Evolutionary conservation across 1,140 invertebrate genomes (phyloP).

Genomic region (Caenorhabditis latens): DNA sequence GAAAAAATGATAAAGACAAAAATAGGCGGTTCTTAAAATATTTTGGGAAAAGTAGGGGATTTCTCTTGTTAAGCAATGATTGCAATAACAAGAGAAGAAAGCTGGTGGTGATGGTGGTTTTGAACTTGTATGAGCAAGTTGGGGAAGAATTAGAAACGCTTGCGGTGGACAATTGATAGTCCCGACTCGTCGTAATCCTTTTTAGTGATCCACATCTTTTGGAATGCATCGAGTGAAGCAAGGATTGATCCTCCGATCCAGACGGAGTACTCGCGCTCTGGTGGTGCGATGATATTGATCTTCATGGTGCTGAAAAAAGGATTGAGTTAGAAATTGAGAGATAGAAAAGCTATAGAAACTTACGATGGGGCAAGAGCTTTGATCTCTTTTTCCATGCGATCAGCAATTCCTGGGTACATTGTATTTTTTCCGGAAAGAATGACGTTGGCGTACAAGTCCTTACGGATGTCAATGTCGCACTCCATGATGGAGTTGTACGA

Average conservation of each 20-base stretch:
- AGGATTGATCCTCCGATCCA: slow-evolving; percentile 82
- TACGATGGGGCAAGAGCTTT: slow-evolving; percentile 79
- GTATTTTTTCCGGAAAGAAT: slow-evolving; percentile 80
- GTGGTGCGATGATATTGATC: slow-evolving; percentile 82
- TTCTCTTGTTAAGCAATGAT: not conserved
- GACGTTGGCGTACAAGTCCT: slow-evolving; percentile 79
- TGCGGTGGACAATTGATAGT: slow-evolving; percentile 81
- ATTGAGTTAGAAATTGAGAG: not conserved
- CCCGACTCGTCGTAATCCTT: slow-evolving; percentile 89
- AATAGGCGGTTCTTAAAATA: slow-evolving; percentile 38
- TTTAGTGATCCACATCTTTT: slow-evolving; percentile 85
- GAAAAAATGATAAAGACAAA: slow-evolving; percentile 25
- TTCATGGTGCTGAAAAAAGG: slow-evolving; percentile 80
- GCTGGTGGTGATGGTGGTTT: slow-evolving; percentile 22
- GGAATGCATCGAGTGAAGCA: slow-evolving; percentile 82
- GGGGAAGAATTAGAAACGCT: slow-evolving; percentile 49
- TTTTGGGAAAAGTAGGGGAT: not conserved
- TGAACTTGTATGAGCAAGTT: slow-evolving; percentile 39
- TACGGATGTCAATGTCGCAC: slow-evolving; percentile 78
- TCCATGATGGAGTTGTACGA: slow-evolving; percentile 79
- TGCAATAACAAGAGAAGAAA: slow-evolving; percentile 29
- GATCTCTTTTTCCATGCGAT: slow-evolving; percentile 80
- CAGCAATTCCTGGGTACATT: slow-evolving; percentile 80
- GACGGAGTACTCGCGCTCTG: slow-evolving; percentile 81
- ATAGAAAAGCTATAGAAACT: slow-evolving; percentile 1